Percentiles rank a stretch among this genome's conserved stretches.
Conservation (phyloP, 2,888 invertebrate genomes). For the Microctonus hyperodae region DNA sequence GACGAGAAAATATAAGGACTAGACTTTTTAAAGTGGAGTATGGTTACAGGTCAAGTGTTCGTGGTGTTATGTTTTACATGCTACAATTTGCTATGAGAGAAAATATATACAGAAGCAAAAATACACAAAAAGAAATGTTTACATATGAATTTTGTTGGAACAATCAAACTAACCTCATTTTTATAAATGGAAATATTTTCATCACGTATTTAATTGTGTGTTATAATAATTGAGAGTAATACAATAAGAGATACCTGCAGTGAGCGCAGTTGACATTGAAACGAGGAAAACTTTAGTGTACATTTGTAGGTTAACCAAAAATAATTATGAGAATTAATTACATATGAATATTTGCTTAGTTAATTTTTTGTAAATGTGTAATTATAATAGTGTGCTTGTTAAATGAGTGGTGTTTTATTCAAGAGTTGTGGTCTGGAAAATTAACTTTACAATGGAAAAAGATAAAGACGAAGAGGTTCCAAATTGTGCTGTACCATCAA, state of each 20-base stretch:
- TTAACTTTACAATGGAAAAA: conserved; percentile 20
- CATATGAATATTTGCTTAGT: not conserved
- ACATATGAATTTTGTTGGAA: not conserved
- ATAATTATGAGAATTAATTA: not conserved
- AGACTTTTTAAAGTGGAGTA: too few species aligned
- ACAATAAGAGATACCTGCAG: too few species aligned
- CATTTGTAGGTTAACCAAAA: not conserved
- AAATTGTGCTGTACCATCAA: conserved; percentile 1
- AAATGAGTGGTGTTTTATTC: not conserved
- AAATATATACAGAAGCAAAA: not conserved
- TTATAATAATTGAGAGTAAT: not conserved
- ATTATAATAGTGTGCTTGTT: too few species aligned
- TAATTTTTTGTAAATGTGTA: too few species aligned
- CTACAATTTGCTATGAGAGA: too few species aligned
- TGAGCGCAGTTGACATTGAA: too few species aligned
- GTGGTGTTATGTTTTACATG: too few species aligned
- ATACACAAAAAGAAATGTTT: not conserved
- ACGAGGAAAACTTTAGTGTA: too few species aligned
- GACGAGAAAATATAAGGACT: too few species aligned
- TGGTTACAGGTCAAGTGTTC: too few species aligned
- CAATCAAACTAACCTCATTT: not conserved
- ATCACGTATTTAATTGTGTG: not conserved
- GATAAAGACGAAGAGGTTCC: conserved; percentile 22
- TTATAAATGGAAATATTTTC: not conserved
- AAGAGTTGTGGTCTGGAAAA: too few species aligned